Conservation (phyloP, 2,797 vertebrate species). For the Parauchenoglanis punctatus region DNA sequence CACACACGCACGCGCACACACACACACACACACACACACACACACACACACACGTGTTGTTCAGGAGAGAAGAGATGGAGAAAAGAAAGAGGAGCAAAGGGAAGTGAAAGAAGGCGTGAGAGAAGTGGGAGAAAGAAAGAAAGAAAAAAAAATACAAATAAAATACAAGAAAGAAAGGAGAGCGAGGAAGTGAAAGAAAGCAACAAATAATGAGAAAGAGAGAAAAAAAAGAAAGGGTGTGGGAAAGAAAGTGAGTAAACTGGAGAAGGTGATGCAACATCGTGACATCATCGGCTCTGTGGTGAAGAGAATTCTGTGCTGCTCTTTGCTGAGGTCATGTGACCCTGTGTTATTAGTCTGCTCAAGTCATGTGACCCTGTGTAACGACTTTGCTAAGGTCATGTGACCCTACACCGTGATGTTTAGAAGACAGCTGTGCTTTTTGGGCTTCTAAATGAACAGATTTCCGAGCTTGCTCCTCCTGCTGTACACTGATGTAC, state of each 20-base stretch:
- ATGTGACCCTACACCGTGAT: background rate
- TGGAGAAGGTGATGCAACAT: background rate
- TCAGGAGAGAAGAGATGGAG: background rate
- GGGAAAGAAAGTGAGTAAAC: background rate
- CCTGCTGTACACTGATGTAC: background rate
- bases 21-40: background rate
- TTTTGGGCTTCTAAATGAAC: conserved; percentile 3
- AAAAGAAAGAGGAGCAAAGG: background rate
- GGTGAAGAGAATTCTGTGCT: background rate
- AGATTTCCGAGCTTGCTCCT: background rate
- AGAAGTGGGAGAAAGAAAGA: background rate
- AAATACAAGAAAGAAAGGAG: background rate
- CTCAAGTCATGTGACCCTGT: conserved; percentile 2
- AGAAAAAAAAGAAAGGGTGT: background rate
- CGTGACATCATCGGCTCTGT: background rate
- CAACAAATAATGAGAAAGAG: background rate
- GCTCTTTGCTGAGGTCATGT: background rate
- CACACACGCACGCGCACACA: background rate
- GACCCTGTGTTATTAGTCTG: background rate
- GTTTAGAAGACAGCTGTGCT: conserved; percentile 14
- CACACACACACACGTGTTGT: background rate
- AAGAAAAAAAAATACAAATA: background rate
- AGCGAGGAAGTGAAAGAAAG: background rate
- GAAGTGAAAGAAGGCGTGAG: background rate
- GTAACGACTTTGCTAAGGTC: background rate